Evolutionary conservation across 1,140 invertebrate species (phyloP), one percentile per base, ranked within the genome.

Genomic region (Drosophila auraria): DNA sequence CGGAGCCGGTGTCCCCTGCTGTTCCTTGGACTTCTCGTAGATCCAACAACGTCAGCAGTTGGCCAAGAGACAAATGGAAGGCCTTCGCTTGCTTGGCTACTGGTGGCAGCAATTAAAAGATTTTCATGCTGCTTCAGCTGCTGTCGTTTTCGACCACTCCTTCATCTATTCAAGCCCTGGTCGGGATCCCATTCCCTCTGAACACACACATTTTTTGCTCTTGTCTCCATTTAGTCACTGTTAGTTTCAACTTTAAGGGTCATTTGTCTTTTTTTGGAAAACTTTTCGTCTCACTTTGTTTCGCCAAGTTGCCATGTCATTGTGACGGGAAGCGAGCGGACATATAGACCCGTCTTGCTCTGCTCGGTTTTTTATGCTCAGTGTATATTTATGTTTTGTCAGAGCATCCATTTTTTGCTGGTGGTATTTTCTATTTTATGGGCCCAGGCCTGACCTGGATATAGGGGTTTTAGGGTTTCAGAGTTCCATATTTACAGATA

Each of bases 161-260:
- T 68, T 76, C 53, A 73, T 73, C 47, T 53, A 38, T 73, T 57
- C 44, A 73, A 57, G 25, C n/a, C 36, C 20, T 33, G 14, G 62
- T 14, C 23, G n/a, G 5, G 4, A n/a, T 2, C 17, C 58, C 36
- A 27, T 14, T 23, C 20, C 17, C 51, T 1, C 33, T 8, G 9
- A 23, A 20, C 25, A 47, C 33, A 82, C 59, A 68, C 59, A 53
- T 80, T 79, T 79, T 76, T 81, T 69, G 59, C 71, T 77, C 59
- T 80, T 89, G 84, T 76, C 74, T 84, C 73, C 86, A 89, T 89
- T 89, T 89, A 89, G 86, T 89, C 84, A 90, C 84, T 89, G 84
- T 89, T 89, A 79, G 84, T 89, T 89, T 81, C 80, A 90, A 90
- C 81, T 89, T 81, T 82, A 70, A 72, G 86, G 78, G 81, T 89